Evolutionary conservation across 2,113 vertebrate genomes (phyloP).

Genomic region (Axis porcinus): DNA sequence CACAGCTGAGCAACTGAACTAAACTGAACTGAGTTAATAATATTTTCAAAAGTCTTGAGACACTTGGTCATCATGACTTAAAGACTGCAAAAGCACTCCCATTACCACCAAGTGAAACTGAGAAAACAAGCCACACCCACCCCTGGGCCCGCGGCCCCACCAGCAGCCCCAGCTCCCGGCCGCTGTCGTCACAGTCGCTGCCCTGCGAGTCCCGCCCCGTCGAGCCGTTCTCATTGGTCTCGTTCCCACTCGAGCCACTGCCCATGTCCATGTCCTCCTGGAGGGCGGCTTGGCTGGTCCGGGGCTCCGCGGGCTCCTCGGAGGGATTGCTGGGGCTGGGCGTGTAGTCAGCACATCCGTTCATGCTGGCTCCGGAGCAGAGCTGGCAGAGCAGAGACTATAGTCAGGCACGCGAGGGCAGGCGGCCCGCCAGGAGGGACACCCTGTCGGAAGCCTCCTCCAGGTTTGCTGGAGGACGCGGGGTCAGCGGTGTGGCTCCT

Average conservation of each 20-base stretch:
- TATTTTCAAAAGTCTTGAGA: neutral
- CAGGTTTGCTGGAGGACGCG: fast-evolving
- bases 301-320: constrained; percentile 77
- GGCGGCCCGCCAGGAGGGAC: fast-evolving
- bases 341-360: constrained; percentile 78
- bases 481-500: fast-evolving
- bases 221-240: constrained; percentile 79
- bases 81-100: fast-evolving
- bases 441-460: fast-evolving
- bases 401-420: neutral
- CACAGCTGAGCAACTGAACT: neutral
- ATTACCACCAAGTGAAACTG: fast-evolving
- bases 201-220: constrained; percentile 85
- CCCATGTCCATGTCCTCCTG: constrained; percentile 92
- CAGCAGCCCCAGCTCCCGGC: constrained; percentile 85
- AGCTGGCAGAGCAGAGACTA: constrained; percentile 60
- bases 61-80: neutral
- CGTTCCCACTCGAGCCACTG: constrained; percentile 87
- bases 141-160: constrained; percentile 85
- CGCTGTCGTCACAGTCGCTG: constrained; percentile 83
- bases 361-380: constrained; percentile 80
- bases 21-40: neutral
- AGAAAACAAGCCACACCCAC: constrained; percentile 66
- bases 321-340: constrained; percentile 74
- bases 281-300: constrained; percentile 68